Evolutionary conservation across 2,888 invertebrate genomes (phyloP).

Genomic region (Agrenia bidenticulata): DNA sequence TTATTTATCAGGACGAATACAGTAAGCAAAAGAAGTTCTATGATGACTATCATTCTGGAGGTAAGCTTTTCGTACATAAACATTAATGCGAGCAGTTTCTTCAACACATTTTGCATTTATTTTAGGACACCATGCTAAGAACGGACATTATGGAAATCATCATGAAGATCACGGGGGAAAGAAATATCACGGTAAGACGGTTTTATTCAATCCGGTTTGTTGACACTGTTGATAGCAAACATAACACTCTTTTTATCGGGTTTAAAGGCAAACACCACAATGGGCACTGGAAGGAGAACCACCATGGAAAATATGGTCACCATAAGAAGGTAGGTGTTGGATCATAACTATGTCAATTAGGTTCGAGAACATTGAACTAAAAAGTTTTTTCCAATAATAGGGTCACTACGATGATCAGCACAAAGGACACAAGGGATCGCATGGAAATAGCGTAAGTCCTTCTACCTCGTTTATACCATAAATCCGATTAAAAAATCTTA

Average conservation of each 20-base stretch:
- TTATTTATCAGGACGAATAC: constrained; percentile 48
- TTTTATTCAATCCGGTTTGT: neutral
- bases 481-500: too few species aligned
- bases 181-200: constrained; percentile 50
- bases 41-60: constrained; percentile 52
- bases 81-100: neutral
- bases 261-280: constrained; percentile 47
- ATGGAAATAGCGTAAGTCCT: constrained; percentile 45
- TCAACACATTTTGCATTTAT: neutral
- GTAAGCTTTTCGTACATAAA: constrained; percentile 11
- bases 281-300: constrained; percentile 51
- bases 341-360: neutral
- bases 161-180: constrained; percentile 52
- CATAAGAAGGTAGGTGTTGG: constrained; percentile 47
- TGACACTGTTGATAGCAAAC: too few species aligned
- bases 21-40: constrained; percentile 53
- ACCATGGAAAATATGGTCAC: constrained; percentile 48
- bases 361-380: too few species aligned
- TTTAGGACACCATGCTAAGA: constrained; percentile 49
- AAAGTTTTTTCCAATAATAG: constrained; percentile 19
- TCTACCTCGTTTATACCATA: neutral
- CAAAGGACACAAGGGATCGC: constrained; percentile 49
- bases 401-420: constrained; percentile 51
- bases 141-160: constrained; percentile 51
- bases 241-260: neutral